Evolutionary conservation across 2,113 vertebrate genomes (phyloP), one percentile per base, ranked within the genome.

Genomic region (Dasyornis broadbenti): DNA sequence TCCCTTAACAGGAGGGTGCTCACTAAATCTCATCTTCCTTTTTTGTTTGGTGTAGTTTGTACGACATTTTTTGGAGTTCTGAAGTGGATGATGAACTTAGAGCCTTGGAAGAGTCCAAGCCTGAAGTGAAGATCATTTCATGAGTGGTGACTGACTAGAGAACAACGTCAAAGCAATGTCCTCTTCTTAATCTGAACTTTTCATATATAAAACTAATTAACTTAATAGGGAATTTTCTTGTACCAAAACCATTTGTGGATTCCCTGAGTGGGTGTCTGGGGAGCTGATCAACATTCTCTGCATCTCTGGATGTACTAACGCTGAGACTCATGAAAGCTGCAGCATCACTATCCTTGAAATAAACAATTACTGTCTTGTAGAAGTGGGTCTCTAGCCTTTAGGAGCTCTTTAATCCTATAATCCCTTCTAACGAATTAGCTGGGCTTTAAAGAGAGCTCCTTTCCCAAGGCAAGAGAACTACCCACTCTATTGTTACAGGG

Each of bases 91-190:
- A 97, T 31, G 94, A 82, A 40, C 92, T 98, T 54, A 93, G 22
- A 56, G 96, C 95, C 31, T 65, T 98, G 87, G 96, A 97, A 68
- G 87, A 96, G 28, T 82, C 89, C 45, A 98, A 88, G 64, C 96
- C 97, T 3, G 82, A 92, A 65, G 56, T 98, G 85, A 96, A 94
- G 91, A 80, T 98, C 68, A 89, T 98, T 96, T 98, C 76, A 31
- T 98, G 96, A 98, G 72, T 7, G 15, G 30, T 50, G 81, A 26
- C 77, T 71, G 71, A 47, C 81, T 77, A 66, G 70, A 39, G 65
- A 93, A 54, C 80, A 54, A 77, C 5, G 0, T 90, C 63, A 77
- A 60, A 93, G 50, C 80, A 81, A 77, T 3, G 1, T 83, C 42
- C 50, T 93, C 42, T 49, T 91, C 91, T 90, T 89, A 72, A 84